phyloP scores from a whole-genome alignment of 2,113 vertebrate genomes.

The Arvicanthis niloticus region DNA sequence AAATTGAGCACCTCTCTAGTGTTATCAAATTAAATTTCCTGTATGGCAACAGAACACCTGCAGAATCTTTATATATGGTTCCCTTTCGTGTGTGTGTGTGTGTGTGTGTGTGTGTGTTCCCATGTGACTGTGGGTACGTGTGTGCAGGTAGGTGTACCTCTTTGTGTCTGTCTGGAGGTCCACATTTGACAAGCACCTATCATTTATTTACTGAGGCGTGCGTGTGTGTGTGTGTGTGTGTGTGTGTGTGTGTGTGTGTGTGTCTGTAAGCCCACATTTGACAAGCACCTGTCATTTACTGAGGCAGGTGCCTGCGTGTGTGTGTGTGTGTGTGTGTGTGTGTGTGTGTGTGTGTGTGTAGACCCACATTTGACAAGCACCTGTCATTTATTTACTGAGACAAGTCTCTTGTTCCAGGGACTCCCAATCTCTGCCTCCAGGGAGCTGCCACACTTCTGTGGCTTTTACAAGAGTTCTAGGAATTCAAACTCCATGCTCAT shows the following conservation, averaged over 20 bases:
- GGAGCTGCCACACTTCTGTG: background rate
- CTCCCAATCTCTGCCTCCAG: background rate
- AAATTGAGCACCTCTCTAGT: background rate
- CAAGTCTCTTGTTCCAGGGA: background rate
- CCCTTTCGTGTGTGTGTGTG: background rate
- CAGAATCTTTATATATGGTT: background rate
- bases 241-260: background rate
- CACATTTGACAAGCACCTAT: background rate
- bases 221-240: background rate
- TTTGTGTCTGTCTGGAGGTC: background rate
- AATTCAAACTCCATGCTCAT: background rate
- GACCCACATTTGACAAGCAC: background rate
- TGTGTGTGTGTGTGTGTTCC: background rate
- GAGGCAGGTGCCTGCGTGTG: background rate
- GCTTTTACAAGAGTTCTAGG: background rate
- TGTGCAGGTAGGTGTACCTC: background rate
- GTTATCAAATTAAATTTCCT: background rate
- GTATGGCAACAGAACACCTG: background rate
- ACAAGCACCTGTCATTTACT: too few relatives aligned
- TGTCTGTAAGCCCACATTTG: too few relatives aligned
- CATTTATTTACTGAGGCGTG: too few relatives aligned
- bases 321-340: fast-evolving
- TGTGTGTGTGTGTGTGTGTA: too few relatives aligned
- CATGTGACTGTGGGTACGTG: background rate
- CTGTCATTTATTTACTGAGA: too few relatives aligned